Evolutionary conservation across 2,113 vertebrate genomes (phyloP), one percentile per base, ranked within the genome.

Genomic region (Podarcis muralis): DNA sequence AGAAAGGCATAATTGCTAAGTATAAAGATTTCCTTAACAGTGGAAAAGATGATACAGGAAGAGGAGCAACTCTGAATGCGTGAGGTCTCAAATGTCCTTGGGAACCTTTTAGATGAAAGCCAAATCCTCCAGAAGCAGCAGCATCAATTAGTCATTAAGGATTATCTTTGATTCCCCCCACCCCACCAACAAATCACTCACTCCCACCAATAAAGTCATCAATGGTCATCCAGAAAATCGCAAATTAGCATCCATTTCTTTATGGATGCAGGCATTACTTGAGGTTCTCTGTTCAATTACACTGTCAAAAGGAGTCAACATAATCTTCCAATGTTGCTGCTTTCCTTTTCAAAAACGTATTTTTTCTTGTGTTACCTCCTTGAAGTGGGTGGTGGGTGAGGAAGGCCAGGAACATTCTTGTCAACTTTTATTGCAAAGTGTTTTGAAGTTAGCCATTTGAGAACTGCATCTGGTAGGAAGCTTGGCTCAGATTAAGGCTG

Each of bases 361-460:
- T 20, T 81, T 83, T 69, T 81, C 81, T n/a, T 13, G 11, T 22
- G 11, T 74, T 43, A 12, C 86, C 35, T 27, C 30, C 78, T 80
- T 79, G 57, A 65, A 30, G 9, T 6, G 20, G 8, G 43, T 78
- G 43, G 9, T 6, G 18, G 16, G 43, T 78, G 81, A 92, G 86
- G 48, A 87, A 88, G n/a, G 22, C 27, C 66, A 90, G 76, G 68
- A 48, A 62, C 5, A 79, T 27, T 69, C 83, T 2, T 66, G 82
- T 90, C 90, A 90, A 84, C 30, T 23, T 86, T 90, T 90, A 89
- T 40, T 81, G 75, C 20, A 84, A 88, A 53, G 79, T 83, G 68
- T 84, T 80, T 43, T 27, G 0, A 77, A 57, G 18, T 93, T 91
- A 92, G 91, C 62, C 77, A 76, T 76, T 53, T 77, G 82, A 87